phyloP scores from a whole-genome alignment of 2,888 invertebrate genomes.

The Leptinotarsa juncta region DNA sequence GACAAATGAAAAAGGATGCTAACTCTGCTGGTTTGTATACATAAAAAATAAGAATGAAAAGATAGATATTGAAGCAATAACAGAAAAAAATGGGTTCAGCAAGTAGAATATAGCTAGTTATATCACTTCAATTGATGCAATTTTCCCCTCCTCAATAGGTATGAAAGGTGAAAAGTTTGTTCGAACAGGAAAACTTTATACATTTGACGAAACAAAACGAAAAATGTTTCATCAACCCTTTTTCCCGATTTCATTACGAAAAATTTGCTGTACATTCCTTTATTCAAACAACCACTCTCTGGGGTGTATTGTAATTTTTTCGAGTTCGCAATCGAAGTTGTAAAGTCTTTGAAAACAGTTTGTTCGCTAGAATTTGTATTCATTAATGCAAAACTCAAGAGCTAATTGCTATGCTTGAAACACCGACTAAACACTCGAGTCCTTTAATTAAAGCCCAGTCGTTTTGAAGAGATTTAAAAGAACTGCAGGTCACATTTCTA shows the following conservation, averaged over 20 bases:
- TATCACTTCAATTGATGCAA: too few species aligned
- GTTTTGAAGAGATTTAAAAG: conserved; percentile 46
- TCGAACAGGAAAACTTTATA: neutral
- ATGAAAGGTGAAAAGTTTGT: neutral
- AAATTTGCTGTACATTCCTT: neutral
- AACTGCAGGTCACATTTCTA: conserved; percentile 44
- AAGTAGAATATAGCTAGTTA: too few species aligned
- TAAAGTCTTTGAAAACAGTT: conserved; percentile 44
- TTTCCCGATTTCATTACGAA: neutral
- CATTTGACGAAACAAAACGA: neutral
- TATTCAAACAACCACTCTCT: neutral
- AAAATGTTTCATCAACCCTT: neutral
- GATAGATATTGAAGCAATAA: too few species aligned
- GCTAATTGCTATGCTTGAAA: conserved; percentile 48
- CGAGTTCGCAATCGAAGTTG: conserved; percentile 41
- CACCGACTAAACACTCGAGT: conserved; percentile 43
- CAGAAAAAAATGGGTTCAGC: too few species aligned
- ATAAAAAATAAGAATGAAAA: too few species aligned
- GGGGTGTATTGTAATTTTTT: conserved; percentile 39
- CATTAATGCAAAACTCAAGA: conserved; percentile 50
- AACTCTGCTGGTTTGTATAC: too few species aligned
- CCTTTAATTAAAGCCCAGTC: conserved; percentile 45
- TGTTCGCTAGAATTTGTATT: conserved; percentile 47
- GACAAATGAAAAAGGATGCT: too few species aligned
- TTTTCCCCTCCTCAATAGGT: neutral